Percentiles rank a stretch among this genome's conserved stretches.
These are phyloP conservation scores for Ooceraea biroi DNA, from an alignment of 1,140 invertebrate genomes.

Conservation along the genomic window DNA sequence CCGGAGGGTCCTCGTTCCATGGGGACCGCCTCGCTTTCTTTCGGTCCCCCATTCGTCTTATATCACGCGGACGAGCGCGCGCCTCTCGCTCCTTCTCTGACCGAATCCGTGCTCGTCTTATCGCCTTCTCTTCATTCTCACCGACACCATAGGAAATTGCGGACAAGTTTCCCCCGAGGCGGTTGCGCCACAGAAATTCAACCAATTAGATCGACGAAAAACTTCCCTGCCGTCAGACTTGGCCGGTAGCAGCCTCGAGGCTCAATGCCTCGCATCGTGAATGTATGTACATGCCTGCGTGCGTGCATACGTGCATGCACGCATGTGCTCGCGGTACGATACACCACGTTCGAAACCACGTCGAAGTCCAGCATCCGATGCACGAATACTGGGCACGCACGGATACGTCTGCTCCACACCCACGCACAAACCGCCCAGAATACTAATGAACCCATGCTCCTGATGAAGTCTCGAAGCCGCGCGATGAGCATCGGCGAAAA, in stretches of 20 bases:
- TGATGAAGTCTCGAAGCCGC: slow-evolving; percentile 41
- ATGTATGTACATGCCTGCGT: neutral
- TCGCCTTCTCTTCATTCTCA: slow-evolving; percentile 52
- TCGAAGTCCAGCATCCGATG: slow-evolving; percentile 44
- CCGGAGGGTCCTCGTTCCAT: neutral
- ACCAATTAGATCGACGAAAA: slow-evolving; percentile 76
- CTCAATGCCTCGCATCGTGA: neutral
- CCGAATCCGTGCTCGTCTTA: slow-evolving; percentile 24
- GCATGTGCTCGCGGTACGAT: neutral
- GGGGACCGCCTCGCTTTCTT: slow-evolving; percentile 33
- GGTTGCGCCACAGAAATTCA: slow-evolving; percentile 76
- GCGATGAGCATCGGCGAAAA: slow-evolving; percentile 51
- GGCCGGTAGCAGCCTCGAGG: slow-evolving; percentile 11
- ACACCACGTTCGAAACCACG: slow-evolving; percentile 1
- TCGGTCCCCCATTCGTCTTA: slow-evolving; percentile 32
- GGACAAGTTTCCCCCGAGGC: slow-evolving; percentile 75
- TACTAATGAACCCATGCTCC: slow-evolving; percentile 43
- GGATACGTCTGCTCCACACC: slow-evolving; percentile 13
- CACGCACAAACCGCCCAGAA: slow-evolving; percentile 28
- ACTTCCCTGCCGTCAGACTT: slow-evolving; percentile 58
- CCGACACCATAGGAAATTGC: slow-evolving; percentile 75
- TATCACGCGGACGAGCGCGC: neutral
- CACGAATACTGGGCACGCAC: too few species aligned
- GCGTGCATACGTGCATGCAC: neutral
- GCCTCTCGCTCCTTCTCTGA: slow-evolving; percentile 4